Evolutionary conservation across 2,888 invertebrate genomes (phyloP).

Genomic region (Neoascia interrupta): DNA sequence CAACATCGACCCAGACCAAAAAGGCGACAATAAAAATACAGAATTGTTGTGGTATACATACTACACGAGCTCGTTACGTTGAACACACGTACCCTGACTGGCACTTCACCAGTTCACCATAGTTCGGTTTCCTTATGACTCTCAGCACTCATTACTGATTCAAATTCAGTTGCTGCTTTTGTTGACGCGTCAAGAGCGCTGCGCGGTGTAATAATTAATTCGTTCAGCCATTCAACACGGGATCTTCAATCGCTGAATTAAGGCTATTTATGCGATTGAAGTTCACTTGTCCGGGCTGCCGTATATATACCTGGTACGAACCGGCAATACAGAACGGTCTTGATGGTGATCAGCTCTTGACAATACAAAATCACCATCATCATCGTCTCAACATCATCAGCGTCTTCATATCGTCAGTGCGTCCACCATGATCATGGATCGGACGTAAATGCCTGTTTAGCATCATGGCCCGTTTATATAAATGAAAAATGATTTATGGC

Average conservation of each 20-base stretch:
- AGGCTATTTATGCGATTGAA: slow-evolving; percentile 66
- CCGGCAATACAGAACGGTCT: slow-evolving; percentile 41
- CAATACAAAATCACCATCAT: slow-evolving; percentile 64
- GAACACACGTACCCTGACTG: too few species aligned
- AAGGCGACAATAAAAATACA: too few species aligned
- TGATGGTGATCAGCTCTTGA: slow-evolving; percentile 58
- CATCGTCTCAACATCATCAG: slow-evolving; percentile 36
- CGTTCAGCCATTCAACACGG: slow-evolving; percentile 63
- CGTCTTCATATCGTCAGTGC: slow-evolving; percentile 36
- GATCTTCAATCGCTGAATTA: slow-evolving; percentile 59
- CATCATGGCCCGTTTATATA: slow-evolving; percentile 30
- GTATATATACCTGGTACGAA: slow-evolving; percentile 12
- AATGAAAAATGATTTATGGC: slow-evolving; percentile 65
- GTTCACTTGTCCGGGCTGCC: slow-evolving; percentile 61
- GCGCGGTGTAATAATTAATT: slow-evolving; percentile 67
- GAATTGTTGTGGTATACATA: too few species aligned
- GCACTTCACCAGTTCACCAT: too few species aligned
- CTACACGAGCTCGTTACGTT: too few species aligned
- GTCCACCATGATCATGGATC: slow-evolving; percentile 52
- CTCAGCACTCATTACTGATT: too few species aligned
- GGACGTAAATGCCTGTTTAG: slow-evolving; percentile 53
- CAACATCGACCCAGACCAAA: too few species aligned
- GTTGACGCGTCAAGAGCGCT: slow-evolving; percentile 62
- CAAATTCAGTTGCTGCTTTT: slow-evolving; percentile 65
- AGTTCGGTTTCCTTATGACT: too few species aligned